Conservation (phyloP, 2,113 vertebrate genomes). For the Hyperopisus bebe region DNA sequence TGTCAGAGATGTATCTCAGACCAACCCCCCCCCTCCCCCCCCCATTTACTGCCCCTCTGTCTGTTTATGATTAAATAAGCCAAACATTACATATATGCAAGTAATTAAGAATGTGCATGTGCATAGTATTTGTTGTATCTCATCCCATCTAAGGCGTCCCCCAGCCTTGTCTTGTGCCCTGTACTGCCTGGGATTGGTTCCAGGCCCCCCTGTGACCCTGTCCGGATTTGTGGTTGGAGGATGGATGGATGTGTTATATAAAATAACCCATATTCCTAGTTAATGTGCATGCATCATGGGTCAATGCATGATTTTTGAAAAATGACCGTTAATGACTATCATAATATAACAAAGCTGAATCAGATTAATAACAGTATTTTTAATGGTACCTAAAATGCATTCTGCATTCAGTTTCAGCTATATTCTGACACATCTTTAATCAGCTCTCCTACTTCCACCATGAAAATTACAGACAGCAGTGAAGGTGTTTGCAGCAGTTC, state of each 20-base stretch:
- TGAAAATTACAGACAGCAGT: background rate
- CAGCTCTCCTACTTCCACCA: background rate
- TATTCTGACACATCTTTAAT: background rate
- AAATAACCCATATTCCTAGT: background rate
- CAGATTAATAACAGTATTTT: background rate
- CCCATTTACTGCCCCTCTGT: background rate
- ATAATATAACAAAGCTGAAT: background rate
- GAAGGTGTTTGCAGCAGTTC: background rate
- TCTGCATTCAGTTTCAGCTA: background rate
- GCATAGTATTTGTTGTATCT: no score
- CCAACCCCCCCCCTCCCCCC: background rate
- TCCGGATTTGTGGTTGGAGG: background rate
- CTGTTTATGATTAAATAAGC: background rate
- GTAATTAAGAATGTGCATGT: background rate
- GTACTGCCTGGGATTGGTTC: background rate
- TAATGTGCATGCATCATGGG: background rate
- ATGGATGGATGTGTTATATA: background rate
- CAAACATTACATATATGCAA: background rate
- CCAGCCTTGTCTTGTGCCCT: no score
- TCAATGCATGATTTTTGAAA: background rate
- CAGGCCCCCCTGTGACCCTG: background rate
- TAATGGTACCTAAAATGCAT: background rate
- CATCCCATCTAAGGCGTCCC: no score
- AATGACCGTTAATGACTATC: background rate
- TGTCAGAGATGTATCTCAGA: background rate